phyloP scores from a whole-genome alignment of 2,797 vertebrate genomes.

The Geotrypetes seraphini region DNA sequence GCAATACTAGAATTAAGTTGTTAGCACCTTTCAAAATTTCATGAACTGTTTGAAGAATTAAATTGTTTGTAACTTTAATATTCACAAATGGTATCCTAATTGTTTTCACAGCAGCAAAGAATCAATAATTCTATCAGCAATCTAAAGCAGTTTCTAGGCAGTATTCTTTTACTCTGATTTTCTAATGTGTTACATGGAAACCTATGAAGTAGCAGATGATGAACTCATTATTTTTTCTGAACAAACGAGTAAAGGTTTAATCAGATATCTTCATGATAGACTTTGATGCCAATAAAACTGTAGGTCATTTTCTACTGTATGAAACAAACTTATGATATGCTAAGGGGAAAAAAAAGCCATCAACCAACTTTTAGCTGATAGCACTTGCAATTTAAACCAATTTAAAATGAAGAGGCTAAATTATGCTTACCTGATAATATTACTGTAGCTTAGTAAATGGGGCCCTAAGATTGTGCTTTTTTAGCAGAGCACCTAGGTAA shows the following conservation, averaged over 20 bases:
- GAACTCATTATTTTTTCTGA: conserved; percentile 37
- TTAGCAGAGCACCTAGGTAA: too few species aligned
- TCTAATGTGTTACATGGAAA: conserved; percentile 42
- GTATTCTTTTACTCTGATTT: conserved; percentile 41
- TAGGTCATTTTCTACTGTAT: neutral
- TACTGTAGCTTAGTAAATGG: too few species aligned
- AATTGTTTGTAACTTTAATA: conserved; percentile 29
- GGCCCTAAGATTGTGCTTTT: too few species aligned
- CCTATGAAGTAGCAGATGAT: conserved; percentile 19
- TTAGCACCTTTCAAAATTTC: conserved; percentile 15
- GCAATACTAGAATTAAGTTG: too few species aligned
- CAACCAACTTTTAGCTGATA: too few species aligned
- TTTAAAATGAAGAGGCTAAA: too few species aligned
- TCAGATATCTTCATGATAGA: conserved; percentile 23
- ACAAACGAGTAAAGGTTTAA: conserved; percentile 41
- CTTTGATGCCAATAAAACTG: conserved; percentile 13
- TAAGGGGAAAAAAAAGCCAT: too few species aligned
- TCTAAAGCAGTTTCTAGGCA: conserved; percentile 36
- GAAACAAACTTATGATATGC: too few species aligned
- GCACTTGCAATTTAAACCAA: too few species aligned
- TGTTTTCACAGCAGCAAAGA: conserved; percentile 22
- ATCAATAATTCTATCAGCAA: conserved; percentile 34
- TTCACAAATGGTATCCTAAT: conserved; percentile 27
- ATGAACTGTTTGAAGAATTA: conserved; percentile 28
- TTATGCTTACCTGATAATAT: too few species aligned